Evolutionary conservation across 1,140 invertebrate genomes (phyloP).

Genomic region (Drosophila fuyamai): DNA sequence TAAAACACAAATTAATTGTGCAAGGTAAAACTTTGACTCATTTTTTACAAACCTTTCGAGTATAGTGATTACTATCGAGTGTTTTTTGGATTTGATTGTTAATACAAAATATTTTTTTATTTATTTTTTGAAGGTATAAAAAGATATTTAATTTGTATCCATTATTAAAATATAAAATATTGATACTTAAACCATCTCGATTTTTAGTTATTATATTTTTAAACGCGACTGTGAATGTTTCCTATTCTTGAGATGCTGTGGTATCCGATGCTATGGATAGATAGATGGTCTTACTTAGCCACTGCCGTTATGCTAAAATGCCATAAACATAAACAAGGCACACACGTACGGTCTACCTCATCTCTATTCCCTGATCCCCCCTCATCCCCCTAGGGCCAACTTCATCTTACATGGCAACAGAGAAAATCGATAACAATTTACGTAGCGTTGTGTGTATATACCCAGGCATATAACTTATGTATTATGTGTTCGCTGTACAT

Average conservation of each 20-base stretch:
- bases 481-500: constrained; percentile 78
- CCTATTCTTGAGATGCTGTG: constrained; percentile 27
- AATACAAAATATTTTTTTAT: too few relatives aligned
- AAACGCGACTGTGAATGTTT: constrained; percentile 9
- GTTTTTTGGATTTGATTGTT: too few relatives aligned
- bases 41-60: not conserved
- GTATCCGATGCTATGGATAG: constrained; percentile 11
- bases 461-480: constrained; percentile 47
- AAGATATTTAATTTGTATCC: too few relatives aligned
- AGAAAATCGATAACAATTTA: constrained; percentile 79
- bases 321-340: constrained; percentile 75
- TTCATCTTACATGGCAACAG: constrained; percentile 69
- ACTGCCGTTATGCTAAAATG: constrained; percentile 57
- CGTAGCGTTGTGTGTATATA: constrained; percentile 35
- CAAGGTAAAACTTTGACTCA: too few relatives aligned
- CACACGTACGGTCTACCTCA: constrained; percentile 12
- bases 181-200: not conserved
- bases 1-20: not conserved
- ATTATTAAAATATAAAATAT: too few relatives aligned
- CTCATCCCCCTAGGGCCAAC: not conserved
- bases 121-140: too few relatives aligned
- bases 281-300: constrained; percentile 43
- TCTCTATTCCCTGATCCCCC: constrained; percentile 2
- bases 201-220: not conserved
- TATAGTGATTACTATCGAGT: too few relatives aligned